Evolutionary conservation across 2,113 vertebrate genomes (phyloP), one percentile per base, ranked within the genome.

Genomic region (Callipepla californica): DNA sequence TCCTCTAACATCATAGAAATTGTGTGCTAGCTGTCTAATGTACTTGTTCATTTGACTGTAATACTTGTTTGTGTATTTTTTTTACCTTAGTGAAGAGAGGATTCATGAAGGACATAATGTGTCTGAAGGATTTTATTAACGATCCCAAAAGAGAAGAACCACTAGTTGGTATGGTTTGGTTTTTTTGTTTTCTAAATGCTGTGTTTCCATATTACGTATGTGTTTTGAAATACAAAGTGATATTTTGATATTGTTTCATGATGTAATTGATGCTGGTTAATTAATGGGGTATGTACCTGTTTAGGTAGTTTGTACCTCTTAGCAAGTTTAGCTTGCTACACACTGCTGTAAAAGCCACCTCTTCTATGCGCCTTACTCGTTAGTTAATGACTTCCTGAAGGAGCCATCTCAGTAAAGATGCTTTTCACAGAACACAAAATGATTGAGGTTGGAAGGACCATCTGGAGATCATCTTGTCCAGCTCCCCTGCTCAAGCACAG

Each of bases 91-190:
- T 76, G 63, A 96, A 85, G 65, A 93, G 55, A 80, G 42, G 65
- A 36, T 61, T 92, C 25, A 42, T 42, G 47, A 89, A 69, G 32
- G 38, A 81, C 32, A 44, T 97, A 67, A 92, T 28, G 38, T 91
- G 84, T 89, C 92, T 97, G 89, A 95, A 92, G 89, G 96, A 97
- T 91, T 96, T 91, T 85, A 84, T 97, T 76, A 36, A 93, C 45
- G 96, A 97, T 95, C 96, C 95, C n/a, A 36, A 80, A 61, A 96
- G 96, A 95, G 92, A 96, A 53, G 96, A 96, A 72, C 96, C 95
- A 72, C 89, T 97, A 68, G 32, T 97, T 79, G 96, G 95, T 97
- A 96, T 38, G 92, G 40, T 40, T 0, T 57, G 51, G 5, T 50
- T 50, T 50, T 73, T 80, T n/a, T 65, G 3, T 86, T 84, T 68